A percentile compares a stretch with the other conserved stretches of the same genome.
Conservation (phyloP, 2,888 invertebrate species). For the Aproaerema taeniolella region DNA sequence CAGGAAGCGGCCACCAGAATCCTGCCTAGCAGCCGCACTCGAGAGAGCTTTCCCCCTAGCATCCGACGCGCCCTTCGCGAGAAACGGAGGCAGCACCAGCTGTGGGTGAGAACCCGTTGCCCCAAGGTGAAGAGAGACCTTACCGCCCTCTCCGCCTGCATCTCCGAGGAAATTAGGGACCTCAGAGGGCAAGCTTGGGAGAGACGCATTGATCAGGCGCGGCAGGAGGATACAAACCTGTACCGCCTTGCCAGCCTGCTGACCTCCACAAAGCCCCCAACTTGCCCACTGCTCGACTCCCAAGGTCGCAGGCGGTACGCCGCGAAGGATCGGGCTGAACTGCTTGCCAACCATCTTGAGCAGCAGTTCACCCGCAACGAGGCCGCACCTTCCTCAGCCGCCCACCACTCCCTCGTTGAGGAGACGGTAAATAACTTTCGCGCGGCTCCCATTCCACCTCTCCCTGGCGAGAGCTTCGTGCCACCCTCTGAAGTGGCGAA, state of each 20-base stretch:
- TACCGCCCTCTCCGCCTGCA: not conserved
- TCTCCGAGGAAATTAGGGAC: not conserved
- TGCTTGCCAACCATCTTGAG: slow-evolving; percentile 14
- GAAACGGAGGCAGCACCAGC: not conserved
- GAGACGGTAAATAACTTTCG: not conserved
- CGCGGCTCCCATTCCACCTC: not conserved
- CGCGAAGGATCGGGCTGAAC: slow-evolving; percentile 14
- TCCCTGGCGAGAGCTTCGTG: not conserved
- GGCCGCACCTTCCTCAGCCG: not conserved
- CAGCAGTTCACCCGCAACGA: slow-evolving; percentile 5
- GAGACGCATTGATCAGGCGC: no score
- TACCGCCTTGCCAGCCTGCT: slow-evolving; percentile 11
- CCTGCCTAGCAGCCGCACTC: no score
- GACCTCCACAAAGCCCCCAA: not conserved
- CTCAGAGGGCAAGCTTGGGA: no score
- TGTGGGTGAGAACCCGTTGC: not conserved
- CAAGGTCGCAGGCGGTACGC: slow-evolving; percentile 3
- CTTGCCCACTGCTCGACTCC: slow-evolving; percentile 12
- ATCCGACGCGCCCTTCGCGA: no score
- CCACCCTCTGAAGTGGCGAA: no score
- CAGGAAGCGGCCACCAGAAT: no score
- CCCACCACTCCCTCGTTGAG: not conserved
- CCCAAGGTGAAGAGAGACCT: not conserved
- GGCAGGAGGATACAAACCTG: no score
- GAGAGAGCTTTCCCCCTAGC: no score